These are phyloP conservation scores for Periplaneta americana DNA, from an alignment of 1,140 invertebrate genomes.

Conservation along the genomic window DNA sequence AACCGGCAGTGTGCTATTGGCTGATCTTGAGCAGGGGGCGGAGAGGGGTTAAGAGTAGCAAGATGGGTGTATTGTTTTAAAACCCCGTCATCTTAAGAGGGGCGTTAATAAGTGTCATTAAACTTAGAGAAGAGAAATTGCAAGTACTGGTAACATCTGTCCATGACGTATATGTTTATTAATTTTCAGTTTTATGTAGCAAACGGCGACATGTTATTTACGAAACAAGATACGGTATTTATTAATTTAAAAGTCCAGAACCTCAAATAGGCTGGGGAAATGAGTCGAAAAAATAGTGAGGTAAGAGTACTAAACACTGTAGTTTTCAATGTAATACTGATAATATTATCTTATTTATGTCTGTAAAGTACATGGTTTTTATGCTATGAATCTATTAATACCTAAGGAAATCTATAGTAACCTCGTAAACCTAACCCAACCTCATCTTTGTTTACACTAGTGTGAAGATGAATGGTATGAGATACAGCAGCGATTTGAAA, in stretches of 20 bases:
- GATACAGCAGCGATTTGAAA: conserved; percentile 30
- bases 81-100: too few relatives aligned
- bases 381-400: background rate
- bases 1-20: too few relatives aligned
- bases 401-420: background rate
- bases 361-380: too few relatives aligned
- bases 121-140: too few relatives aligned
- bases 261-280: background rate
- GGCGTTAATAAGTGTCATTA: too few relatives aligned
- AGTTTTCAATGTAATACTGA: background rate
- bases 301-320: background rate
- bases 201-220: background rate
- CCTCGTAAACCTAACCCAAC: background rate
- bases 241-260: background rate
- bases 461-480: conserved; percentile 34
- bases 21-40: too few relatives aligned
- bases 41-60: too few relatives aligned
- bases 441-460: background rate
- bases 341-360: background rate
- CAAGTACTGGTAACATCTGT: too few relatives aligned
- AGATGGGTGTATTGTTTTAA: too few relatives aligned
- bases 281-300: conserved; percentile 3
- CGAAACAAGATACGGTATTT: background rate
- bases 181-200: too few relatives aligned
- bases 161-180: too few relatives aligned